phyloP scores from a whole-genome alignment of 1,140 invertebrate genomes.

The Rhyacophila brunnea region DNA sequence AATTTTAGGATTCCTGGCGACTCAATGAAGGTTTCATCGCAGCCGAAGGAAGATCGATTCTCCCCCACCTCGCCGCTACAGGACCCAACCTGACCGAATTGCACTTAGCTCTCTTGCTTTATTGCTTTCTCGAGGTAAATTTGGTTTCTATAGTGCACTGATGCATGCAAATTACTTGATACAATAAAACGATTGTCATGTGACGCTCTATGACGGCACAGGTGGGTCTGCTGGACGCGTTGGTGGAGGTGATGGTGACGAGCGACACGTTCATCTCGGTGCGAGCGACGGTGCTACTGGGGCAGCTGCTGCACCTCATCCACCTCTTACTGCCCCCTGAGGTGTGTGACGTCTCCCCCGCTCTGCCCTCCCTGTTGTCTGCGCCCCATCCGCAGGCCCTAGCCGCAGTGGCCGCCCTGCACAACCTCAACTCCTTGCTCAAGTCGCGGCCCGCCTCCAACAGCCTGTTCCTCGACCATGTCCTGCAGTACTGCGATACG shows the following conservation, averaged over 20 bases:
- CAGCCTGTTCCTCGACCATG: constrained; percentile 81
- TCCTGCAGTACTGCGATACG: constrained; percentile 60
- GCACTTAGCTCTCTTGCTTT: constrained; percentile 85
- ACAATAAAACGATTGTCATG: too few species aligned
- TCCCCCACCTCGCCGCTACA: constrained; percentile 77
- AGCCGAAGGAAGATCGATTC: constrained; percentile 77
- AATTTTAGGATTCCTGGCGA: constrained; percentile 73
- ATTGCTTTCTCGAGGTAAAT: constrained; percentile 79
- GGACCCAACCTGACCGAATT: constrained; percentile 90
- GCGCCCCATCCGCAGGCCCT: constrained; percentile 73
- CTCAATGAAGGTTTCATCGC: constrained; percentile 90
- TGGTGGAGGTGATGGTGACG: constrained; percentile 88
- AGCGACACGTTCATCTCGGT: constrained; percentile 87
- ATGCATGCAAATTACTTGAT: too few species aligned
- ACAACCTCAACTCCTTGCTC: constrained; percentile 75
- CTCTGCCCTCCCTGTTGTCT: constrained; percentile 79
- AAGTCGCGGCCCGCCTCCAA: constrained; percentile 73
- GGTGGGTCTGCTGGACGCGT: constrained; percentile 80
- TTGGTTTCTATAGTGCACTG: too few species aligned
- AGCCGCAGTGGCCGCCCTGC: constrained; percentile 76
- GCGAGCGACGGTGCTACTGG: constrained; percentile 83
- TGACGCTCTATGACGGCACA: too few species aligned
- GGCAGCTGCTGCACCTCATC: constrained; percentile 82
- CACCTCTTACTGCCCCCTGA: constrained; percentile 81
- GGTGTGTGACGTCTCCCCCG: constrained; percentile 77